These are phyloP conservation scores for Creontiades dilutus DNA, from an alignment of 2,888 invertebrate species.

Conservation along the genomic window DNA sequence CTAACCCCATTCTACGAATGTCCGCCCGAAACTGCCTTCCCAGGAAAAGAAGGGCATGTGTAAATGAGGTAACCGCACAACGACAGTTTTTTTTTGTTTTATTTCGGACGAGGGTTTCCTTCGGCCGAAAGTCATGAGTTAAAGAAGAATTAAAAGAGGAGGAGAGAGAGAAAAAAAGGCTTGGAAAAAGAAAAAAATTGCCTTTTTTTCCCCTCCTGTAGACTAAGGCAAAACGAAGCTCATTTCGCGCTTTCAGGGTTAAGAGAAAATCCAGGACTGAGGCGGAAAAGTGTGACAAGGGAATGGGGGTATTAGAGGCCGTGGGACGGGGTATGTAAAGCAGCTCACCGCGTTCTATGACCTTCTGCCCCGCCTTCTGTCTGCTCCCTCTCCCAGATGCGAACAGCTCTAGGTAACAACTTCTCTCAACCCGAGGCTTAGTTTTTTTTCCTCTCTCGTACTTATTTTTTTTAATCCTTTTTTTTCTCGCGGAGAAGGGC, in stretches of 20 bases:
- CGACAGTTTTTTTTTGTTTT: neutral
- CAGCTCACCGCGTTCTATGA: conserved; percentile 28
- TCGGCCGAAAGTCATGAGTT: neutral
- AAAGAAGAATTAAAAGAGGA: conserved; percentile 15
- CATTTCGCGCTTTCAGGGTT: conserved; percentile 32
- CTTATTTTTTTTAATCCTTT: neutral
- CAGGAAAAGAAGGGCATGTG: neutral
- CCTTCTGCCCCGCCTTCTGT: conserved; percentile 21
- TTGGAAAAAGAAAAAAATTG: neutral
- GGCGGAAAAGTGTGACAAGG: conserved; percentile 31
- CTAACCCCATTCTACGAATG: neutral
- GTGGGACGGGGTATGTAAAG: conserved; percentile 27
- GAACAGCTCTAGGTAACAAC: conserved; percentile 31
- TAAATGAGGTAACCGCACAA: conserved; percentile 14
- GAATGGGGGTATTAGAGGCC: neutral
- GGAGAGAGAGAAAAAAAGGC: neutral
- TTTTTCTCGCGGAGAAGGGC: neutral
- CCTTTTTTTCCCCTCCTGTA: neutral
- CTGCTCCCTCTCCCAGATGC: neutral
- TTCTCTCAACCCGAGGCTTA: conserved; percentile 11
- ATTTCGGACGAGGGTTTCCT: neutral
- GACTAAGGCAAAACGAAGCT: conserved; percentile 27
- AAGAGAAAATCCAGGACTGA: conserved; percentile 33
- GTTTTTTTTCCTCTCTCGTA: neutral
- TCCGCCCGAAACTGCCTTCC: neutral